Conservation (phyloP, 2,888 invertebrate species). For the Diaprepes abbreviatus region DNA sequence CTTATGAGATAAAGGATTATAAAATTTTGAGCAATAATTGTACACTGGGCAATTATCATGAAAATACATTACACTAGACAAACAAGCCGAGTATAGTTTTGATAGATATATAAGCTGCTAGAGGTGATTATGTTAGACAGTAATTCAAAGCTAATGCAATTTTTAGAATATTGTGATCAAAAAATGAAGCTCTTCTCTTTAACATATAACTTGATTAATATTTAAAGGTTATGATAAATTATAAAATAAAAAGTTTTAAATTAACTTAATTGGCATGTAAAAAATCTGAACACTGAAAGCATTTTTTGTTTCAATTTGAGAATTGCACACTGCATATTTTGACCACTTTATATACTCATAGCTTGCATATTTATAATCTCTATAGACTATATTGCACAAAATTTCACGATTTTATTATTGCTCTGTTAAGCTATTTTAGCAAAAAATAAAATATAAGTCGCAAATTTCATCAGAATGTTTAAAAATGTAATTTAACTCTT, state of each 20-base stretch:
- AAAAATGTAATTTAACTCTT: slow-evolving; percentile 27
- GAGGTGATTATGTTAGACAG: background rate
- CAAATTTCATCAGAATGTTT: slow-evolving; percentile 23
- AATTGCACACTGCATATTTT: slow-evolving; percentile 7
- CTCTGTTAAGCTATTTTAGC: slow-evolving; percentile 30
- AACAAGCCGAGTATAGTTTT: slow-evolving; percentile 19
- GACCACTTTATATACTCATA: slow-evolving; percentile 9
- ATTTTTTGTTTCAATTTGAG: background rate
- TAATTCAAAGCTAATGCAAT: slow-evolving; percentile 2
- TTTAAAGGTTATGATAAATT: too few relatives aligned
- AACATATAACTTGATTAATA: too few relatives aligned
- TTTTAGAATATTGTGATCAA: background rate
- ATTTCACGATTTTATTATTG: slow-evolving; percentile 36
- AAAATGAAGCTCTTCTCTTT: too few relatives aligned
- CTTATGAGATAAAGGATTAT: slow-evolving; percentile 20
- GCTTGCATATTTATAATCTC: slow-evolving; percentile 17
- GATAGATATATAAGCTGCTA: slow-evolving; percentile 2
- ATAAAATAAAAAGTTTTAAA: too few relatives aligned
- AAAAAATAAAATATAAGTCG: slow-evolving; percentile 22
- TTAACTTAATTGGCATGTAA: too few relatives aligned
- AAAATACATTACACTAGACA: slow-evolving; percentile 8
- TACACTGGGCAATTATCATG: slow-evolving; percentile 20
- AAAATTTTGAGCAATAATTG: slow-evolving; percentile 37
- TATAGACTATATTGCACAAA: slow-evolving; percentile 39
- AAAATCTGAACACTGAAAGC: too few relatives aligned